phyloP scores from a whole-genome alignment of 2,113 vertebrate species.

The Chunga burmeisteri region DNA sequence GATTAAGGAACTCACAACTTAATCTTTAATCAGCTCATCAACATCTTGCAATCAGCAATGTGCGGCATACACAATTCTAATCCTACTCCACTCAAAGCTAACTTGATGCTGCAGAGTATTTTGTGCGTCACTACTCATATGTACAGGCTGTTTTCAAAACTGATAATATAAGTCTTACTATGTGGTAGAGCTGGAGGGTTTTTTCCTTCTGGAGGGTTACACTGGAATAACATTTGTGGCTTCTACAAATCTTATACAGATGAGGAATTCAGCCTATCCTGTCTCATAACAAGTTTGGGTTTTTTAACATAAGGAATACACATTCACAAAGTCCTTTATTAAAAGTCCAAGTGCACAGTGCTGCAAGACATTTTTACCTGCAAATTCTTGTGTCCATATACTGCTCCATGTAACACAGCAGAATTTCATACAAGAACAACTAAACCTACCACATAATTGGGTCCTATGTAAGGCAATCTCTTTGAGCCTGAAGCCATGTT shows the following conservation, averaged over 20 bases:
- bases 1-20: background rate
- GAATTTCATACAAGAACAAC: background rate
- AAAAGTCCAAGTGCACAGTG: background rate
- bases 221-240: background rate
- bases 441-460: background rate
- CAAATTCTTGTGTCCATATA: background rate
- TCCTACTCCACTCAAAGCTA: background rate
- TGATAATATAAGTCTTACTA: background rate
- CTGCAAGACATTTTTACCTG: background rate
- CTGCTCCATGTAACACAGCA: background rate
- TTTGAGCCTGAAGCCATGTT: background rate
- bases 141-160: background rate
- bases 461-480: background rate
- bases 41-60: background rate
- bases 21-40: background rate
- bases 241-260: background rate
- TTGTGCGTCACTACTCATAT: background rate
- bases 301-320: background rate
- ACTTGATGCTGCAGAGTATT: background rate
- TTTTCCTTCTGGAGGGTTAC: background rate
- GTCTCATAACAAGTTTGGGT: background rate
- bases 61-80: background rate
- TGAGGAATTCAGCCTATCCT: background rate
- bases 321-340: background rate
- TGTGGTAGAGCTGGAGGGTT: background rate